phyloP scores from a whole-genome alignment of 2,888 invertebrate genomes.

The Apotomis betuletana region DNA sequence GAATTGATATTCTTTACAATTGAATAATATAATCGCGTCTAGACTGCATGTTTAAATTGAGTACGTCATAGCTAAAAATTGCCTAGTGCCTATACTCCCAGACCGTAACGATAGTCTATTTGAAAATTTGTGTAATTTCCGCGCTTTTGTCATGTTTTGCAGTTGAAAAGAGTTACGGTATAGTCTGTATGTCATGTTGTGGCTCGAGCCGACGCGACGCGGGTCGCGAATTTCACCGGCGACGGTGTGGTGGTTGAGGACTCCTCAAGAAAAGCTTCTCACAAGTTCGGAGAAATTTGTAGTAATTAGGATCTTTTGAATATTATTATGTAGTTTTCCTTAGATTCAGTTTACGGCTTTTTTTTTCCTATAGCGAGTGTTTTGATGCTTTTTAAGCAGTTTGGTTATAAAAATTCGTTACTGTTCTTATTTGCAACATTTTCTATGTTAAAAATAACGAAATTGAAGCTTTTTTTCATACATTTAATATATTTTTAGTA shows the following conservation, averaged over 20 bases:
- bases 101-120: slow-evolving; percentile 32
- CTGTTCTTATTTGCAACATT: too few relatives aligned
- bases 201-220: slow-evolving; percentile 2
- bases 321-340: too few relatives aligned
- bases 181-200: slow-evolving; percentile 23
- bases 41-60: slow-evolving; percentile 19
- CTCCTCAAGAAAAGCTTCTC: not conserved
- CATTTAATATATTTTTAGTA: too few relatives aligned
- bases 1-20: not conserved
- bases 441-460: too few relatives aligned
- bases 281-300: too few relatives aligned
- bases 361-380: too few relatives aligned
- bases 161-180: slow-evolving; percentile 15
- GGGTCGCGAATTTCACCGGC: slow-evolving; percentile 1
- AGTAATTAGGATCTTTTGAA: too few relatives aligned
- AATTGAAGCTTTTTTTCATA: too few relatives aligned
- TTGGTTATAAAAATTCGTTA: too few relatives aligned
- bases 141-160: slow-evolving; percentile 25
- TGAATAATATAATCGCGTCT: slow-evolving; percentile 18
- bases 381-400: too few relatives aligned
- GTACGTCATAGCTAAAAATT: slow-evolving; percentile 17
- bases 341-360: too few relatives aligned
- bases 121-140: slow-evolving; percentile 22
- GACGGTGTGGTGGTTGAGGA: not conserved
- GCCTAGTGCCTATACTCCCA: slow-evolving; percentile 15